Conservation (phyloP, 1,140 invertebrate species). For the Caerostris darwini region DNA sequence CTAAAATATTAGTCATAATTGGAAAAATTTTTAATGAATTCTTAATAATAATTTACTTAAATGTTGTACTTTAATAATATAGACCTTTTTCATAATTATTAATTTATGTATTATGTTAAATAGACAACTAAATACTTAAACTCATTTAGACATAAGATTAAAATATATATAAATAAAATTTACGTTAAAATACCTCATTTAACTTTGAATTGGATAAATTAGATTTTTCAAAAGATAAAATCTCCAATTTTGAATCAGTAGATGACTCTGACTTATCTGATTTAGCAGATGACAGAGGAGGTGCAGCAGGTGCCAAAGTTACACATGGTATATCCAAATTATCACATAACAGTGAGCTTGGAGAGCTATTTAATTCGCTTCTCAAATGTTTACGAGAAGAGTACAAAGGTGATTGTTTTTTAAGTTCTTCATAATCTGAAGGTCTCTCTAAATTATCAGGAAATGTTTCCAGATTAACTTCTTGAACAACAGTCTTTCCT, state of each 20-base stretch:
- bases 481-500: constrained; percentile 64
- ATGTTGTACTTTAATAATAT: too few relatives aligned
- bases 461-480: constrained; percentile 78
- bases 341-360: constrained; percentile 81
- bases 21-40: too few relatives aligned
- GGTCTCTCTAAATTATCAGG: constrained; percentile 78
- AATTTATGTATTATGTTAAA: too few relatives aligned
- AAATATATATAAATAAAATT: neutral
- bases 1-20: too few relatives aligned
- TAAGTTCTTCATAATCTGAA: constrained; percentile 77
- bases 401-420: constrained; percentile 60
- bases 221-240: neutral
- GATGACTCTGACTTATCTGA: constrained; percentile 73
- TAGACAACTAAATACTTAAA: too few relatives aligned
- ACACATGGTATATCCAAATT: constrained; percentile 79
- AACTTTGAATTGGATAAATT: constrained; percentile 26
- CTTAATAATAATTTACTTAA: too few relatives aligned
- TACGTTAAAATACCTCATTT: constrained; percentile 40
- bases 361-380: constrained; percentile 79
- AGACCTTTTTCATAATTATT: too few relatives aligned
- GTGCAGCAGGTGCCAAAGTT: constrained; percentile 80
- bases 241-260: constrained; percentile 42
- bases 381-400: constrained; percentile 66
- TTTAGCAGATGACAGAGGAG: constrained; percentile 78
- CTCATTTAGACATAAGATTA: neutral